Evolutionary conservation across 2,888 invertebrate genomes (phyloP), one percentile per base, ranked within the genome.

Genomic region (Nymphalis polychloros): DNA sequence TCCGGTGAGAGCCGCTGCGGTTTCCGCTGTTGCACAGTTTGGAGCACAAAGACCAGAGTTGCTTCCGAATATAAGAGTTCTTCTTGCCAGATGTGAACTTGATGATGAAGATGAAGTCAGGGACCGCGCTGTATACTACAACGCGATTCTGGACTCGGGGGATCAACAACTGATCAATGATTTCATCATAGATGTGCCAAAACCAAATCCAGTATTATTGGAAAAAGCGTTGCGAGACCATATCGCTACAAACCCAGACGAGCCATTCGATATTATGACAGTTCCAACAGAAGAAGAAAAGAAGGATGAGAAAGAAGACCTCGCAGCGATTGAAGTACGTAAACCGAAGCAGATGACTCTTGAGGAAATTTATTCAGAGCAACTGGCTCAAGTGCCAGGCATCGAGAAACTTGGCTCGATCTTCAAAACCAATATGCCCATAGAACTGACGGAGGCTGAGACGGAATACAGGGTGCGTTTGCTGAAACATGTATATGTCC

Each of bases 91-190:
- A 10, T 98, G 98, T 79, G 97, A 98, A 84, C 94, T 99, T 93
- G 99, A 99, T 84, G 96, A 97, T 0, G 99, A 99, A 84, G 99
- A 99, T 87, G 99, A 99, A 92, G 99, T 99, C 0, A 94, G 99
- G 47, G 99, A 99, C 88, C 94, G 99, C 53, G 99, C 99, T 13
- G 98, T 99, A 0, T 99, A 98, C 86, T 99, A 98, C 90, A 96
- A 97, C 80, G 95, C 96, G 50, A 96, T 99, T 73, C 92, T 99
- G 31, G 94, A 95, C 72, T 93, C 94, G 1, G 94, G 94, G 57
- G 96, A 96, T 78, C 92, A 93, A 66, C 93, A 95, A 59, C 85
- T 97, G 20, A 95, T 95, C 76, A 96, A 96, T 75, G 95, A 95
- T 81, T 97, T 96, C 84, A 96, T 97, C 41, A 92, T 96, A 60